Percentiles rank a stretch among this genome's conserved stretches.
Evolutionary conservation across 37 sponge, comb jelly and placozoan genomes (phyloP).

Genomic region (Ianthella basta): DNA sequence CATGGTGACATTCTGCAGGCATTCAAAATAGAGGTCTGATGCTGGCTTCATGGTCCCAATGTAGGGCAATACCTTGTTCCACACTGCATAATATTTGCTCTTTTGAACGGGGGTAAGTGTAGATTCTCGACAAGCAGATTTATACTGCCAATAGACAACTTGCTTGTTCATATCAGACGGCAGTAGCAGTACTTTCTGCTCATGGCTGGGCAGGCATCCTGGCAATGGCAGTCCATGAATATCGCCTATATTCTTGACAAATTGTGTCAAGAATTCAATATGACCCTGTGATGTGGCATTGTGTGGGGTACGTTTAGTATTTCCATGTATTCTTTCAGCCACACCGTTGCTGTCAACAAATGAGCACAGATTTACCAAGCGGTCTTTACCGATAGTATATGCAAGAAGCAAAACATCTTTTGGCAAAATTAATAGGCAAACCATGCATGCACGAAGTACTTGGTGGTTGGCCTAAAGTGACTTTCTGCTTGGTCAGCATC

Average conservation of each 20-base stretch:
- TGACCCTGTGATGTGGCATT: background rate
- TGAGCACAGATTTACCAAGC: background rate
- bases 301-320: background rate
- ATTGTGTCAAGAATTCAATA: background rate
- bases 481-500: background rate
- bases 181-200: constrained; percentile 10
- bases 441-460: constrained; percentile 10
- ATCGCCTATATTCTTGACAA: background rate
- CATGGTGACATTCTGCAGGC: constrained; percentile 10
- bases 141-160: background rate
- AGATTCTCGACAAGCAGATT: background rate
- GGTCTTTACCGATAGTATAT: constrained; percentile 19
- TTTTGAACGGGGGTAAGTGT: background rate
- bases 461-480: constrained; percentile 1
- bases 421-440: background rate
- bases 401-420: background rate
- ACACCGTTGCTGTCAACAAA: constrained; percentile 2
- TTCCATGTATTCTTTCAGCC: background rate
- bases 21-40: constrained; percentile 31
- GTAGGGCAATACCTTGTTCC: background rate
- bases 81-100: constrained; percentile 5
- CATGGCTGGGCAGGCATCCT: background rate
- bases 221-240: constrained; percentile 2
- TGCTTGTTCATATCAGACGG: constrained; percentile 26
- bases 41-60: constrained; percentile 30